These are phyloP conservation scores for Setophaga coronata DNA, from an alignment of 2,113 vertebrate genomes.

Conservation along the genomic window DNA sequence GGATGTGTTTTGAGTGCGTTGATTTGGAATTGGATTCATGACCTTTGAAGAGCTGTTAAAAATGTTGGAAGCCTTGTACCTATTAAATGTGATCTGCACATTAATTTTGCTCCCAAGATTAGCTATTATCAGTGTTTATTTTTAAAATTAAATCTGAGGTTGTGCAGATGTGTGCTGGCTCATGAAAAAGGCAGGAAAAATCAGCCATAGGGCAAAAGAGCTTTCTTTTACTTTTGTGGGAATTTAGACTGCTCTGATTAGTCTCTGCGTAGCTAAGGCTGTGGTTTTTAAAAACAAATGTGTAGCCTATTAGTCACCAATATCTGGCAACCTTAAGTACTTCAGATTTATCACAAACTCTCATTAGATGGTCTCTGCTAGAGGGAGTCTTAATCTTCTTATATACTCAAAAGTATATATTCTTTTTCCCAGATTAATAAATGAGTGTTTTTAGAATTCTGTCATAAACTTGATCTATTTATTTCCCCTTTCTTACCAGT, in stretches of 20 bases:
- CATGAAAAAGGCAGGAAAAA: background rate
- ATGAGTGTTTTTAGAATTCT: background rate
- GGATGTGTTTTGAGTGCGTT: background rate
- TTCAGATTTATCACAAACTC: background rate
- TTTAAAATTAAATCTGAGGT: background rate
- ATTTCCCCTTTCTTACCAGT: background rate
- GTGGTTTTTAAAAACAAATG: background rate
- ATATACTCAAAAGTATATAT: background rate
- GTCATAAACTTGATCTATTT: background rate
- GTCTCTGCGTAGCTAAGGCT: background rate
- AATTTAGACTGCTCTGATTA: background rate
- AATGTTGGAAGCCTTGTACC: background rate
- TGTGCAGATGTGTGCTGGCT: background rate
- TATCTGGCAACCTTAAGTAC: background rate
- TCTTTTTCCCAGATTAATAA: background rate
- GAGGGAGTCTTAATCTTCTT: background rate
- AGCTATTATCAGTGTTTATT: background rate
- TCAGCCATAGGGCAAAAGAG: background rate
- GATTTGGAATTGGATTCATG: background rate
- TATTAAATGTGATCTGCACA: background rate
- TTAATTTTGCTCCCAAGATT: background rate
- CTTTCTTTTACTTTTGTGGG: background rate
- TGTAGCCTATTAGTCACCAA: background rate
- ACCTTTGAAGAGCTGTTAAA: background rate
- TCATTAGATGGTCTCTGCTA: background rate